Percentiles rank a stretch among this genome's conserved stretches.
Evolutionary conservation across 2,113 vertebrate species (phyloP).

Genomic region (Bombycilla garrulus): DNA sequence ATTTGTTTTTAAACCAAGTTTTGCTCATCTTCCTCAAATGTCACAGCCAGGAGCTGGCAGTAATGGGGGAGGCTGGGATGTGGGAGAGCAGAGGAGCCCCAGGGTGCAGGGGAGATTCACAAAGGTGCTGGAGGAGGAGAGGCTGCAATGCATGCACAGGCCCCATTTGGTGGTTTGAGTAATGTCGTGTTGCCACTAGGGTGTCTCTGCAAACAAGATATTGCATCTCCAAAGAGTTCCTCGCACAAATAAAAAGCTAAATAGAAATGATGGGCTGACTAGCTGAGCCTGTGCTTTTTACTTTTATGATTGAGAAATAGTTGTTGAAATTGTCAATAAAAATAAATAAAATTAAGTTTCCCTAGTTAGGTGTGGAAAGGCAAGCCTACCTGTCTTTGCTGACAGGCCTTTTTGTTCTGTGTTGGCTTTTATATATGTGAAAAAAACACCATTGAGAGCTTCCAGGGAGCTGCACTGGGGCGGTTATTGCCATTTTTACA

Average conservation of each 20-base stretch:
- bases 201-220: conserved; percentile 62
- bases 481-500: conserved; percentile 12
- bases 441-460: conserved; percentile 48
- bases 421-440: conserved; percentile 53
- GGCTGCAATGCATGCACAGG: background rate
- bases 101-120: background rate
- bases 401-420: conserved; percentile 61
- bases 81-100: background rate
- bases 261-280: conserved; percentile 54
- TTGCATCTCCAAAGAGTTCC: conserved; percentile 54
- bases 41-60: background rate
- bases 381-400: conserved; percentile 22
- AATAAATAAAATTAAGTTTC: conserved; percentile 70
- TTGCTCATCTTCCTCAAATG: background rate
- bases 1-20: background rate
- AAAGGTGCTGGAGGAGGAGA: background rate
- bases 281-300: conserved; percentile 47
- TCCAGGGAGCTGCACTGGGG: conserved; percentile 1
- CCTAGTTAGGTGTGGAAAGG: conserved; percentile 27
- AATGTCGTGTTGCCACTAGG: conserved; percentile 42
- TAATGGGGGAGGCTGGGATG: background rate
- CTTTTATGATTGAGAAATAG: conserved; percentile 69
- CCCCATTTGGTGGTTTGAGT: conserved; percentile 35
- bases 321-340: conserved; percentile 66
- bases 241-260: conserved; percentile 51